Percentiles rank a stretch among this genome's conserved stretches.
Evolutionary conservation across 2,113 vertebrate genomes (phyloP).

Genomic region (Labeo rohita): DNA sequence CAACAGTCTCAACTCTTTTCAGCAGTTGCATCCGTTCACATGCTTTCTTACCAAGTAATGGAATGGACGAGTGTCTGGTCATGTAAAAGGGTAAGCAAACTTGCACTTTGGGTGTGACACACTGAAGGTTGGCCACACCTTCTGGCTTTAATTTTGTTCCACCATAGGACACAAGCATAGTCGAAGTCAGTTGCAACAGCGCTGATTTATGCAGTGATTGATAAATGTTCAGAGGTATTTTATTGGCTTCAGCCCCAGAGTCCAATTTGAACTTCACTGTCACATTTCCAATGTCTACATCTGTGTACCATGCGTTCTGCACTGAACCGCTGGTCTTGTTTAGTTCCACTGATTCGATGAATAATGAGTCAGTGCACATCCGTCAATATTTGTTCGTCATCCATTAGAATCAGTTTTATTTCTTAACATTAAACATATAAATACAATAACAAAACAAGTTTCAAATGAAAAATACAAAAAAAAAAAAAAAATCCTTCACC

Average conservation of each 20-base stretch:
- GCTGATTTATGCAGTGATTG: not conserved
- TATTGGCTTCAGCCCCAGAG: not conserved
- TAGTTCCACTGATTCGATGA: not conserved
- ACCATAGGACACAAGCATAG: not conserved
- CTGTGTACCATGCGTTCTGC: not conserved
- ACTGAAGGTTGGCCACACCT: constrained; percentile 17
- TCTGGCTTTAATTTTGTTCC: not conserved
- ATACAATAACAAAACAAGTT: too few relatives aligned
- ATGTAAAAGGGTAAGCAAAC: not conserved
- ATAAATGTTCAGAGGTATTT: not conserved
- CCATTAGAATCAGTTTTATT: too few relatives aligned
- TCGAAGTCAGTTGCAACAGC: not conserved
- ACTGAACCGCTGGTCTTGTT: not conserved
- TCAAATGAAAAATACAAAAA: too few relatives aligned
- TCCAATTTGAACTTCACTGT: not conserved
- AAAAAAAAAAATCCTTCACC: too few relatives aligned
- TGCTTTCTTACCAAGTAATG: constrained; percentile 17
- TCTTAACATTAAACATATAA: too few relatives aligned
- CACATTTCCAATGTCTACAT: not conserved
- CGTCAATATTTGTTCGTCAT: too few relatives aligned
- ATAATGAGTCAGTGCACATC: not conserved
- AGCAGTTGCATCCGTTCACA: constrained; percentile 12
- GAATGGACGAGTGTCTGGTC: constrained; percentile 1
- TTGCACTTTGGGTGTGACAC: not conserved
- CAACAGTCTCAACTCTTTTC: constrained; percentile 18